A percentile compares a stretch with the other conserved stretches of the same genome.
Evolutionary conservation across 2,797 vertebrate genomes (phyloP).

Genomic region (Clarias laeviceps): DNA sequence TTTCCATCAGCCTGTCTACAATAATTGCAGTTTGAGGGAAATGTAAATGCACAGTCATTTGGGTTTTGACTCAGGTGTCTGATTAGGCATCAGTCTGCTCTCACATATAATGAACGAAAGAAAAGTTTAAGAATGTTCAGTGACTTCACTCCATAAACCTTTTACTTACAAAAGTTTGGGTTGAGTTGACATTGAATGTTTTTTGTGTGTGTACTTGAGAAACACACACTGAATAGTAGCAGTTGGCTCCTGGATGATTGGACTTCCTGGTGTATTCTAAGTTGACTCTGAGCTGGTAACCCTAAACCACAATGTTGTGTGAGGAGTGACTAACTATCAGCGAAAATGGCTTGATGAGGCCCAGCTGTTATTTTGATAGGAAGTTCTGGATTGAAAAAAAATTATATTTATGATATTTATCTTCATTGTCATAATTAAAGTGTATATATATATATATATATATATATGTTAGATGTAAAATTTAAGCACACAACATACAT

Average conservation of each 20-base stretch:
- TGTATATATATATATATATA: no score
- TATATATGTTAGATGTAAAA: background rate
- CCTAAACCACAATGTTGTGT: slow-evolving; percentile 44
- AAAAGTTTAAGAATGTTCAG: background rate
- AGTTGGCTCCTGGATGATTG: slow-evolving; percentile 33
- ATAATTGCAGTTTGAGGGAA: background rate
- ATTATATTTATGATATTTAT: background rate
- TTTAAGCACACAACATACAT: background rate
- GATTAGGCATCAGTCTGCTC: slow-evolving; percentile 13
- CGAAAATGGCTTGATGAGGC: slow-evolving; percentile 36
- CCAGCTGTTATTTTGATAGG: slow-evolving; percentile 31
- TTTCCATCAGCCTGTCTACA: slow-evolving; percentile 2
- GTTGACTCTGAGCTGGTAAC: slow-evolving; percentile 44
- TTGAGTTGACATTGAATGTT: slow-evolving; percentile 29
- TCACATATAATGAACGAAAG: background rate
- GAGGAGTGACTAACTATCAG: slow-evolving; percentile 31
- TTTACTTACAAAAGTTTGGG: background rate
- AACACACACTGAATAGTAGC: slow-evolving; percentile 16
- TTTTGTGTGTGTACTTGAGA: background rate
- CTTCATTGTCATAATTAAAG: background rate
- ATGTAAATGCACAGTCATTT: background rate
- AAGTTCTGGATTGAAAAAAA: slow-evolving; percentile 7
- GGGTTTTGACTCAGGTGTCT: background rate
- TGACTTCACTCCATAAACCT: background rate
- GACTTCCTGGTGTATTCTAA: slow-evolving; percentile 31